Evolutionary conservation across 1,140 invertebrate species (phyloP).

Genomic region (Bombus sylvicola): DNA sequence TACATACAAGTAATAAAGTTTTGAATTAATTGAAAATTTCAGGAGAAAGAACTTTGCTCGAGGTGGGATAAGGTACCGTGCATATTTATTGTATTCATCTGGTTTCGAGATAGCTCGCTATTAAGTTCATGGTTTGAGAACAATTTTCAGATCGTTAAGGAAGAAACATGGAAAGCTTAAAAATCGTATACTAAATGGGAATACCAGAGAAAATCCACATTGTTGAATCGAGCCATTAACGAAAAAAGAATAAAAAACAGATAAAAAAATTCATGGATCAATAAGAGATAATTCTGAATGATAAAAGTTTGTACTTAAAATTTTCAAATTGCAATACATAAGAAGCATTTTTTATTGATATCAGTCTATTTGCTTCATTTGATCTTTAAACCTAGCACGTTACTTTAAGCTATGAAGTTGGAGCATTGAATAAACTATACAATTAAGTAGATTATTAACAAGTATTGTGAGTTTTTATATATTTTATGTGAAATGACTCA

Average conservation of each 20-base stretch:
- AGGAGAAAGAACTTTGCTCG: not conserved
- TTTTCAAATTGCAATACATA: too few species aligned
- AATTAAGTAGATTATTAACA: not conserved
- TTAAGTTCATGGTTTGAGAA: not conserved
- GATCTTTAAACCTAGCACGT: too few species aligned
- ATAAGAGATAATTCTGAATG: too few species aligned
- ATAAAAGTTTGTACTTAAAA: too few species aligned
- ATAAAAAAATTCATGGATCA: not conserved
- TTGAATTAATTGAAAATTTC: not conserved
- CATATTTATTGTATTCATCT: not conserved
- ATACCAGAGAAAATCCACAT: not conserved
- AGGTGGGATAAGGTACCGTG: too few species aligned
- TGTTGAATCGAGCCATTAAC: not conserved
- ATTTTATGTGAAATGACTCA: not conserved
- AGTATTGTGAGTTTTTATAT: not conserved
- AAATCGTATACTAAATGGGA: not conserved
- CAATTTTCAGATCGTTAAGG: not conserved
- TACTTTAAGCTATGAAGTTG: too few species aligned
- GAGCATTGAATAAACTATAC: not conserved
- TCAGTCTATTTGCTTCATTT: too few species aligned
- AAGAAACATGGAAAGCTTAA: not conserved
- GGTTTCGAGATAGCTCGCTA: not conserved
- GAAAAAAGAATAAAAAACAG: not conserved
- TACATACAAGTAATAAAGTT: not conserved
- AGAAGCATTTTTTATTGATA: too few species aligned